These are phyloP conservation scores for western clawed frog (Xenopus tropicalis) DNA, from an alignment of 2,113 vertebrate species.

Conservation along the genomic window DNA sequence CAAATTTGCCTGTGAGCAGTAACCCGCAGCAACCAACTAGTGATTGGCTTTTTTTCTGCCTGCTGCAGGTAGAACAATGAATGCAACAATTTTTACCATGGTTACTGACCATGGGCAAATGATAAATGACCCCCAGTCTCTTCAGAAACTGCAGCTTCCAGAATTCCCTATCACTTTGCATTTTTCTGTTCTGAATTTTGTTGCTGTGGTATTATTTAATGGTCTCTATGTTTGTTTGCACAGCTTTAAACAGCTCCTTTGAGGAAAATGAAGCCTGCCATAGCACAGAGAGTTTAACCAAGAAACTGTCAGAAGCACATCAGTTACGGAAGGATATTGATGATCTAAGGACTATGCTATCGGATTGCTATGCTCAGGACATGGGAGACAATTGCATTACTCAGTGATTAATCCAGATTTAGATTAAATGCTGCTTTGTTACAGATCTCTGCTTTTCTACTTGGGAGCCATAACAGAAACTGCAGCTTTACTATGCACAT, in stretches of 20 bases:
- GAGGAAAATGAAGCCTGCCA: constrained; percentile 76
- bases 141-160: too few species aligned
- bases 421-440: constrained; percentile 57
- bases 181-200: too few species aligned
- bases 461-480: constrained; percentile 57
- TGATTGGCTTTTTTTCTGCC: too few species aligned
- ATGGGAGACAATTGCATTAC: constrained; percentile 85
- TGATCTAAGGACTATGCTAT: constrained; percentile 81
- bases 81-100: too few species aligned
- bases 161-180: too few species aligned
- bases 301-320: constrained; percentile 77
- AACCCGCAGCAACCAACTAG: too few species aligned
- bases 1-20: too few species aligned
- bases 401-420: constrained; percentile 65
- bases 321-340: constrained; percentile 87
- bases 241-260: constrained; percentile 75
- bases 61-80: too few species aligned
- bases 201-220: neutral
- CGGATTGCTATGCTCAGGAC: constrained; percentile 84
- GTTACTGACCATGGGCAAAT: too few species aligned
- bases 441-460: constrained; percentile 51
- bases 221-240: constrained; percentile 41
- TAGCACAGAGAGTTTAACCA: constrained; percentile 70
- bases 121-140: too few species aligned
- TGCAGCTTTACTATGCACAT: constrained; percentile 31